Evolutionary conservation across 2,113 vertebrate species (phyloP).

Genomic region (Bubo scandiacus): DNA sequence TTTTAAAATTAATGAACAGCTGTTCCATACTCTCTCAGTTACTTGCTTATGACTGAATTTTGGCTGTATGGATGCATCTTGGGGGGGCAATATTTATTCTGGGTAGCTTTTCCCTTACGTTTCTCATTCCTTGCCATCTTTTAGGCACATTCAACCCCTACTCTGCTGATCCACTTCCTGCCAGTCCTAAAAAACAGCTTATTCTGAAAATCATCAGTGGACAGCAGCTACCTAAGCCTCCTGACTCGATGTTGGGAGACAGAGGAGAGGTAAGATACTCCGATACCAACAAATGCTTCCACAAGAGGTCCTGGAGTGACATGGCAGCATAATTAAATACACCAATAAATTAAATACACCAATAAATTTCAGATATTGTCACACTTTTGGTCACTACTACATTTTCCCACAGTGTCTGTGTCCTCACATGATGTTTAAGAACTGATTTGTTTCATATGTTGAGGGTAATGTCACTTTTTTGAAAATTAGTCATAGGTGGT

Average conservation of each 20-base stretch:
- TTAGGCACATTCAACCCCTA: constrained; percentile 93
- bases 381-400: neutral
- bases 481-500: neutral
- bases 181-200: constrained; percentile 94
- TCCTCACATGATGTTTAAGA: neutral
- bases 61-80: neutral
- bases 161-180: constrained; percentile 91
- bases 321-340: neutral
- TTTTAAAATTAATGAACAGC: neutral
- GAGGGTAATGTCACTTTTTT: neutral
- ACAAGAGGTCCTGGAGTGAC: neutral
- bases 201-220: constrained; percentile 97
- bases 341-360: neutral
- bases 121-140: neutral
- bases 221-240: constrained; percentile 96
- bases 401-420: neutral
- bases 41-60: neutral
- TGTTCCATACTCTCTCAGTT: neutral
- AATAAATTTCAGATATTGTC: neutral
- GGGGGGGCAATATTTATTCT: neutral
- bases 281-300: neutral
- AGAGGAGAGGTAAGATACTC: constrained; percentile 87
- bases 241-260: constrained; percentile 96
- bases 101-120: neutral
- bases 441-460: neutral